Evolutionary conservation across 2,888 invertebrate genomes (phyloP).

Genomic region (Panopea generosa): DNA sequence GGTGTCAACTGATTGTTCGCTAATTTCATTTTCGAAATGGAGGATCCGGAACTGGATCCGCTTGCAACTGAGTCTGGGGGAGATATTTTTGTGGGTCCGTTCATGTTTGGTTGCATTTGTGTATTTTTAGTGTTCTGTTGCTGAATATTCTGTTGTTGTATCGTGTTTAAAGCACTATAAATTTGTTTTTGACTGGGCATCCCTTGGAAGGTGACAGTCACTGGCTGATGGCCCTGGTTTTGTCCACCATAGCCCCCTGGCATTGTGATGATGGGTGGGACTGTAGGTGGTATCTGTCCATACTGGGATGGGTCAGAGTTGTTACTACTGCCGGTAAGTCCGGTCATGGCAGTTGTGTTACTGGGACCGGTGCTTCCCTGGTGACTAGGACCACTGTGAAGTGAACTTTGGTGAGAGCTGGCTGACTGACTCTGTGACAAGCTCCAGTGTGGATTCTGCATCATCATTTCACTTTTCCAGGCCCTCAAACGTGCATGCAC

Average conservation of each 20-base stretch:
- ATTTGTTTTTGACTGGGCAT: slow-evolving; percentile 64
- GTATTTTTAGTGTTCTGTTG: slow-evolving; percentile 63
- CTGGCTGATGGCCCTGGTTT: slow-evolving; percentile 60
- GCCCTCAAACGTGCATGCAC: slow-evolving; percentile 93
- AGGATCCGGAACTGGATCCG: slow-evolving; percentile 78
- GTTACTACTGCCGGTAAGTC: slow-evolving; percentile 82
- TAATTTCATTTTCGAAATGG: slow-evolving; percentile 61
- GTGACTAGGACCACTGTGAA: slow-evolving; percentile 79
- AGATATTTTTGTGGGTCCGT: slow-evolving; percentile 76
- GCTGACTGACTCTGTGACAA: slow-evolving; percentile 80
- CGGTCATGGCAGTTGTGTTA: slow-evolving; percentile 87
- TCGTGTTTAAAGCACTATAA: slow-evolving; percentile 65
- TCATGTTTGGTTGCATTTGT: slow-evolving; percentile 54
- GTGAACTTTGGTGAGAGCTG: slow-evolving; percentile 79
- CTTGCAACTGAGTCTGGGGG: slow-evolving; percentile 82
- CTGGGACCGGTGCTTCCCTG: slow-evolving; percentile 86
- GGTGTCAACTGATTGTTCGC: slow-evolving; percentile 55
- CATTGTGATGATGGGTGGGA: slow-evolving; percentile 58
- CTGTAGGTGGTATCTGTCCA: slow-evolving; percentile 52
- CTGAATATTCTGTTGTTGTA: slow-evolving; percentile 54
- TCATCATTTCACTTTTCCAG: slow-evolving; percentile 87
- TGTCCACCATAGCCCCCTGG: slow-evolving; percentile 25
- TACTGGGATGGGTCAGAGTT: slow-evolving; percentile 72
- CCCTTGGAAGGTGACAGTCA: slow-evolving; percentile 66
- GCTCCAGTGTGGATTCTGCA: slow-evolving; percentile 78